Conservation (phyloP, 2,797 vertebrate genomes). For the Lemur catta region DNA sequence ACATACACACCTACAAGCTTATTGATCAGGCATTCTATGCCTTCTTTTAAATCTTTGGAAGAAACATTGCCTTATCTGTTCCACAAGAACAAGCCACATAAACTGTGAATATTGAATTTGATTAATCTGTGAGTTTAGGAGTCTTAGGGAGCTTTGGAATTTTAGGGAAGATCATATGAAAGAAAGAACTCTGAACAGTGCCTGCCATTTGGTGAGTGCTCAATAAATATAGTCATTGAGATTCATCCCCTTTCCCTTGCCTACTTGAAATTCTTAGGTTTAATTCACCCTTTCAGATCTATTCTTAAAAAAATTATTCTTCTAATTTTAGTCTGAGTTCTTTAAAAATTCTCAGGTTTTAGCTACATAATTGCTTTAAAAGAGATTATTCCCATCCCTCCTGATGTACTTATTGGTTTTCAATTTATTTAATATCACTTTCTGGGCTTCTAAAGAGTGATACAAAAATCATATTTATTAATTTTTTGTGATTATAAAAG, state of each 20-base stretch:
- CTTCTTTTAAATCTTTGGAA: not conserved
- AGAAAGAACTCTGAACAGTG: not conserved
- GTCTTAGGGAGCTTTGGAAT: not conserved
- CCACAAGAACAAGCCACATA: not conserved
- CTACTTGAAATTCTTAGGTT: not conserved
- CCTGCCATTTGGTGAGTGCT: not conserved
- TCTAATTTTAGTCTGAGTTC: not conserved
- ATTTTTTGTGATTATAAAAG: not conserved
- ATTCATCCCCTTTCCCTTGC: not conserved
- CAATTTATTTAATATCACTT: not conserved
- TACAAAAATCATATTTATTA: not conserved
- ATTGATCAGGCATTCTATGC: not conserved
- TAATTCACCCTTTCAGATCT: not conserved
- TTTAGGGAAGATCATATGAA: not conserved
- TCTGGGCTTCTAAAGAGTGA: not conserved
- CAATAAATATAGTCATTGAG: not conserved
- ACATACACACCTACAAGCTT: not conserved
- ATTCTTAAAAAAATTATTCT: not conserved
- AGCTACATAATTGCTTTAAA: not conserved
- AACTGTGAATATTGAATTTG: not conserved
- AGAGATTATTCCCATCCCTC: not conserved
- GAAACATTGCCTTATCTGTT: not conserved
- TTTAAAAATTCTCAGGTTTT: not conserved
- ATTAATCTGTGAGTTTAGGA: not conserved
- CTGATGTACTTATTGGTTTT: not conserved